Base-by-base conservation (phyloP, 2,113 vertebrate genomes). In the Bubo bubo region DNA sequence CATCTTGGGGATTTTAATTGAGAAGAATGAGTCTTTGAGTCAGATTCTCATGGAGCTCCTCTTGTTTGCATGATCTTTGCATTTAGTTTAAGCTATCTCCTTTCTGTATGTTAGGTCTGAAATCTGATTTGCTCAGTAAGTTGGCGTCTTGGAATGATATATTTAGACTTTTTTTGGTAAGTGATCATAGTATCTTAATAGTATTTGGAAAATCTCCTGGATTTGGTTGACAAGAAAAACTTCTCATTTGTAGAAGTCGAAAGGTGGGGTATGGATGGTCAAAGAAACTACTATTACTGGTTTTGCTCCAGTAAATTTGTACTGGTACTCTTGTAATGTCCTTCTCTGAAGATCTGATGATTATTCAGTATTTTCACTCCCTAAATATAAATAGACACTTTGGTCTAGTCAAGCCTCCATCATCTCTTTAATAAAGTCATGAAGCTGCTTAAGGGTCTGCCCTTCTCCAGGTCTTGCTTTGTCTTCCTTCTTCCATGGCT, bases 401-500 rank as follows among this genome's bases (percentile, higher is more conserved):
- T 37, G 58, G 10, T 89, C 77, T 66, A 27, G 45, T 73, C n/a
- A 41, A 67, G 53, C 63, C 12, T 87, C 58, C 8, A 10, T 75
- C 41, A 35, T 37, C 59, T 92, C 39, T 63, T 53, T 52, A 70
- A 5, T 87, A 55, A 86, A 80, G 35, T 62, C 19, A 14, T 5
- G 37, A 79, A 81, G 55, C 49, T 43, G 49, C 74, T 47, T 50
- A 47, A 82, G 43, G 77, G 8, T 72, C 77, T 93, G 95, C 30
- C 85, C 53, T 82, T 95, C 14, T 68, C 45, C 12, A 32, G 1
- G 3, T 72, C 66, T 85, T 87, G 35, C 58, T 91, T 91, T 94
- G 91, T 63, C 94, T 93, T 89, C 52, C 34, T 59, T 50, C 52
- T 79, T 53, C 66, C 30, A 12, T 87, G 93, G 93, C 95, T 93